phyloP scores from a whole-genome alignment of 2,113 vertebrate species.

The Hippotragus niger region DNA sequence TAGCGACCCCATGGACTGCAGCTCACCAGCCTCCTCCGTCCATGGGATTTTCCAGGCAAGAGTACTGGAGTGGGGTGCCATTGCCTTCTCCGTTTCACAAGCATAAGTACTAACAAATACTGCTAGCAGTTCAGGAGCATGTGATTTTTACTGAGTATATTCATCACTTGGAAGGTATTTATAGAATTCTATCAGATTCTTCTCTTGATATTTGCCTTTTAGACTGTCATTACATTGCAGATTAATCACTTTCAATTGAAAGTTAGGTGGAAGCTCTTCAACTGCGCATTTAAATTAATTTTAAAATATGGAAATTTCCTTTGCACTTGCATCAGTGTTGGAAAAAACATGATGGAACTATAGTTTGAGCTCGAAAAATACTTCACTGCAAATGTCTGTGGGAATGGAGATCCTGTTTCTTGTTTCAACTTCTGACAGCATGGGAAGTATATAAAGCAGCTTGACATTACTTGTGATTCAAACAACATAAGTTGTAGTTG shows the following conservation, averaged over 20 bases:
- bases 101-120: not conserved
- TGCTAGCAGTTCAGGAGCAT: not conserved
- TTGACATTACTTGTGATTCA: not conserved
- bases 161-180: conserved; percentile 42
- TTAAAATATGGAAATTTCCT: conserved; percentile 31
- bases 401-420: not conserved
- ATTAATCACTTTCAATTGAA: conserved; percentile 21
- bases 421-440: not conserved
- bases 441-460: not conserved
- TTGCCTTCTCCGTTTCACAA: not conserved
- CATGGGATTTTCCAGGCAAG: too few relatives aligned
- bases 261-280: not conserved
- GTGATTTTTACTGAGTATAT: conserved; percentile 33
- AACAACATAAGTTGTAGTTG: not conserved
- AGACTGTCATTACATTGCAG: conserved; percentile 5
- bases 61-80: too few relatives aligned
- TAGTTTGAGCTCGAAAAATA: not conserved
- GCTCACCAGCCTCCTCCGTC: too few relatives aligned
- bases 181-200: conserved; percentile 48
- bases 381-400: not conserved
- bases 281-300: not conserved
- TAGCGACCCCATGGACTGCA: too few relatives aligned
- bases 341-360: not conserved
- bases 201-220: conserved; percentile 38
- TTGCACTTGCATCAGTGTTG: not conserved